A percentile compares a stretch with the other conserved stretches of the same genome.
These are phyloP conservation scores for Kryphioiulus occultus DNA, from an alignment of 2,888 invertebrate species.

Conservation along the genomic window DNA sequence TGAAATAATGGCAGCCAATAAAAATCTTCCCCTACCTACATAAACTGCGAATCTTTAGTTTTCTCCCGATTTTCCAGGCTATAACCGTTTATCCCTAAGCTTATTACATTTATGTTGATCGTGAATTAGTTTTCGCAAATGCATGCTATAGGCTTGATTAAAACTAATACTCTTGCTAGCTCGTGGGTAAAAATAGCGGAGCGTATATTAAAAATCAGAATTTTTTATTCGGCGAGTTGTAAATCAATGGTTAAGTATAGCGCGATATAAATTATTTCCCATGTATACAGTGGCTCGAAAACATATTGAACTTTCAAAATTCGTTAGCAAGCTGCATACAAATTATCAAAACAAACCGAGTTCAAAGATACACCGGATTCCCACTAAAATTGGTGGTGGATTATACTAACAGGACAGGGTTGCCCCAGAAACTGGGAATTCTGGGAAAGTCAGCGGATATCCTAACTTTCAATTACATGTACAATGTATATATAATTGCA, in stretches of 20 bases:
- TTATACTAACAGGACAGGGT: no score
- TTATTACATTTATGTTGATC: constrained; percentile 32
- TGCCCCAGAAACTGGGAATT: no score
- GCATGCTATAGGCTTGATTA: neutral
- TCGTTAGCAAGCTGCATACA: no score
- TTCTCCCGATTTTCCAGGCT: neutral
- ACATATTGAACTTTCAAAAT: neutral
- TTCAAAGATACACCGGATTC: no score
- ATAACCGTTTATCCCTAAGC: constrained; percentile 42
- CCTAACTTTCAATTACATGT: no score
- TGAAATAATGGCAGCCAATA: constrained; percentile 46
- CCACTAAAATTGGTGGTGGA: no score
- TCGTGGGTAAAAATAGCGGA: neutral
- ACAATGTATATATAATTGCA: no score
- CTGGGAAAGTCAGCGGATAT: no score
- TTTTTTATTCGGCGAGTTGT: neutral
- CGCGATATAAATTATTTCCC: neutral
- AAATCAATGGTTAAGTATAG: neutral
- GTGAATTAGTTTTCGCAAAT: constrained; percentile 32
- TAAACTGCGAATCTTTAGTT: constrained; percentile 33
- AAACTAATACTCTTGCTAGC: neutral
- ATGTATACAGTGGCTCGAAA: no score
- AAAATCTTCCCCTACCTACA: constrained; percentile 39
- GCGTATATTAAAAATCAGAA: neutral
- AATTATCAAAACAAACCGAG: no score